Conservation (phyloP, 2,888 invertebrate genomes). For the Operophtera brumata region DNA sequence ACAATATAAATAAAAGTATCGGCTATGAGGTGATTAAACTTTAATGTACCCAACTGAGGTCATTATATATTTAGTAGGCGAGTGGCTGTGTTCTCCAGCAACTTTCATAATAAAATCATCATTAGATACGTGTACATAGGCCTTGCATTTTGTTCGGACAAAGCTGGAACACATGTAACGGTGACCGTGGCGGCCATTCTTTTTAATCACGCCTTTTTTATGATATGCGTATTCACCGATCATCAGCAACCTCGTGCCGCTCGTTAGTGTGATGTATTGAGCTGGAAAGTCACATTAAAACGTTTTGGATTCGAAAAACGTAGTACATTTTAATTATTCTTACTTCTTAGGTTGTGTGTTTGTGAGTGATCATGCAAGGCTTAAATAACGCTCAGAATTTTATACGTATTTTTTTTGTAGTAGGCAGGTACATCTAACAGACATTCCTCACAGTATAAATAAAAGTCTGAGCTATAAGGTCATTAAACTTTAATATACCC, state of each 20-base stretch:
- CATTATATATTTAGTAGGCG: slow-evolving; percentile 6
- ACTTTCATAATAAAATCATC: not conserved
- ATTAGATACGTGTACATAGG: slow-evolving; percentile 9
- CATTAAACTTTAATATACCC: not conserved
- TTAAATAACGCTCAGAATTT: no score
- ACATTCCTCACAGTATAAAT: no score
- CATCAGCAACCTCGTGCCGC: slow-evolving; percentile 10
- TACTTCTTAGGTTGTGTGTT: no score
- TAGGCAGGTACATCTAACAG: no score
- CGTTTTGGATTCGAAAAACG: no score
- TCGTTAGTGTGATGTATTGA: slow-evolving; percentile 7
- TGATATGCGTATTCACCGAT: slow-evolving; percentile 11
- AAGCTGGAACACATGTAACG: slow-evolving; percentile 8
- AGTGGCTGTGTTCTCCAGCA: slow-evolving; percentile 10
- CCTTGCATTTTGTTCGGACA: slow-evolving; percentile 7
- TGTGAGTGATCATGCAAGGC: no score
- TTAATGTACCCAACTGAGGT: not conserved
- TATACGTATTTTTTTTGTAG: no score
- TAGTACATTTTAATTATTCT: no score
- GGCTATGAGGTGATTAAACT: not conserved
- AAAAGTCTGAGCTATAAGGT: no score
- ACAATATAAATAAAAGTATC: no score
- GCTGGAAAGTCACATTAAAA: slow-evolving; percentile 1
- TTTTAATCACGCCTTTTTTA: not conserved
- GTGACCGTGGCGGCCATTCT: not conserved